Base-by-base conservation (phyloP, 2,797 vertebrate species). In the Saguinus oedipus region DNA sequence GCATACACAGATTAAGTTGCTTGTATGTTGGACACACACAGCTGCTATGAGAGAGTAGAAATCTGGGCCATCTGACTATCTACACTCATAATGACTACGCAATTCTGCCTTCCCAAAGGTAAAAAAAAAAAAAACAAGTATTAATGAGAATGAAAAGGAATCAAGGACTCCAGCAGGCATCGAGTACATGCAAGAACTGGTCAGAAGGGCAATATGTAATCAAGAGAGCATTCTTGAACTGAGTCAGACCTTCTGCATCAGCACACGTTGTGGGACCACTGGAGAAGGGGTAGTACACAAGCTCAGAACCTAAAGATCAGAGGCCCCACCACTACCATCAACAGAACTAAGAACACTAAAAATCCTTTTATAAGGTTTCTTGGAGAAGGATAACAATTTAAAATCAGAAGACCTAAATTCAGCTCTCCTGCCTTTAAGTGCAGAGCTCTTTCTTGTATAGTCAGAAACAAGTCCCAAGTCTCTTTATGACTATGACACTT, bases 81-180 rank as follows among this genome's bases (percentile, higher is more conserved):
- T 90, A 70, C 30, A 93, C 24, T 90, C 74, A n/a, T 17, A 92
- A 81, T 88, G n/a, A 90, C 33, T 50, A 93, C 17, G 15, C 22
- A 88, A 55, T 72, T 88, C 33, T 93, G 30, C 68, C 84, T 70
- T 92, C 57, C 42, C 72, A 59, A 81, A 95, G 57, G n/a, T 55
- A 8, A 55, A 55, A 55, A 94, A 30, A 55, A 50, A 94, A 96
- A 95, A 93, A 85, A 12, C n/a, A 94, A 95, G 84, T 39, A 39
- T 24, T 44, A 90, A 26, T 6, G 48, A 90, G 39, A 96, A 94
- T 61, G 42, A 92, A 95, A 94, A 95, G 57, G 76, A 93, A 95
- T 57, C 24, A 91, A 94, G 84, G 88, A 44, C 80, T 55, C 13
- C 86, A 59, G 68, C 26, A 91, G 50, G 24, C 36, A 59, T 4